Evolutionary conservation across 2,888 invertebrate species (phyloP).

Genomic region (Myopa tessellatipennis): DNA sequence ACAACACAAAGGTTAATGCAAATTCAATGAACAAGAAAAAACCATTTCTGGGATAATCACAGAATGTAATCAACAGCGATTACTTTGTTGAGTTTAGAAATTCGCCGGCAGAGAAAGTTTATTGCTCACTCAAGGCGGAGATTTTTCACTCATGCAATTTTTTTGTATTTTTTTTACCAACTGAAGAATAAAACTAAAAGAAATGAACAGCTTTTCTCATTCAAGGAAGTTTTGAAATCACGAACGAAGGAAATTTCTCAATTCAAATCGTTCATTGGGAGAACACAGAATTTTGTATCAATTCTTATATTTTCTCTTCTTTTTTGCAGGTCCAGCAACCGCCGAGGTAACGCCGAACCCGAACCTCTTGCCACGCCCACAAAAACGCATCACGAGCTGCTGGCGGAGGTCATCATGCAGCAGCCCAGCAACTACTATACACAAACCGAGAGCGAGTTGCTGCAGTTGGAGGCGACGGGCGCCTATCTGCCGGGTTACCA

Average conservation of each 20-base stretch:
- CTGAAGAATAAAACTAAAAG: no score
- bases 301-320: not conserved
- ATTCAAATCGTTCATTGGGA: no score
- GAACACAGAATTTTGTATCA: not conserved
- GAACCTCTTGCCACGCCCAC: conserved; percentile 16
- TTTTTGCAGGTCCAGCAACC: conserved; percentile 35
- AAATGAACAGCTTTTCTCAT: no score
- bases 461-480: conserved; percentile 62
- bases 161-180: no score
- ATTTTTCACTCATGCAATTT: no score
- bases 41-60: not conserved
- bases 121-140: not conserved
- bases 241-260: no score
- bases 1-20: conserved; percentile 7
- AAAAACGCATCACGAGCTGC: conserved; percentile 53
- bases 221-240: no score
- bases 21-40: not conserved
- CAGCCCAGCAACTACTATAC: conserved; percentile 65
- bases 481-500: conserved; percentile 53
- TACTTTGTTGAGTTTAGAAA: not conserved
- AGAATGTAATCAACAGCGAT: not conserved
- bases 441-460: conserved; percentile 65
- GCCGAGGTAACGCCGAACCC: not conserved
- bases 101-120: not conserved
- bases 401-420: conserved; percentile 56